These are phyloP conservation scores for Macropodus opercularis DNA, from an alignment of 2,797 vertebrate genomes.

Conservation along the genomic window DNA sequence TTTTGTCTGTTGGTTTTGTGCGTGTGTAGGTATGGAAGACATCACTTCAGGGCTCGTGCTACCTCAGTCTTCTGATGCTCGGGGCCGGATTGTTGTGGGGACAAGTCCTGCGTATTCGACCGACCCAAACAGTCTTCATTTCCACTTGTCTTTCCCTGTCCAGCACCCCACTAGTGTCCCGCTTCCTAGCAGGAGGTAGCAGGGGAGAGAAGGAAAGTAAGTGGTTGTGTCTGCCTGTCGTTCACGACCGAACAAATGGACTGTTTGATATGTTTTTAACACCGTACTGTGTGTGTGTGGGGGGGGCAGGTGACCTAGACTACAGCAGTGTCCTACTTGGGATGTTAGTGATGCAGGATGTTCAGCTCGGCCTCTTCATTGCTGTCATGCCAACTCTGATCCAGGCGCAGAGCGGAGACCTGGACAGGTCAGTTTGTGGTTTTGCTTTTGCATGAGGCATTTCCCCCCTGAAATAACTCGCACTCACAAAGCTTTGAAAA, in stretches of 20 bases:
- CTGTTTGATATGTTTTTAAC: too few species aligned
- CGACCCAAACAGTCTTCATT: constrained; percentile 94
- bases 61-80: constrained; percentile 92
- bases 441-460: not conserved
- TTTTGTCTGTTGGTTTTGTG: not conserved
- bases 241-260: not conserved
- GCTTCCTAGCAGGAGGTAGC: constrained; percentile 90
- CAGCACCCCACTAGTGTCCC: constrained; percentile 95
- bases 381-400: constrained; percentile 93
- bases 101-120: constrained; percentile 88
- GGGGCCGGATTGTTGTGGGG: constrained; percentile 92
- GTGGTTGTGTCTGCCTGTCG: not conserved
- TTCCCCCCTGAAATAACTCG: not conserved
- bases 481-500: constrained; percentile 1
- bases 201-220: constrained; percentile 93
- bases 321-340: constrained; percentile 94
- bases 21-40: constrained; percentile 92
- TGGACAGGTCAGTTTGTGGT: constrained; percentile 81
- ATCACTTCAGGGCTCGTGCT: constrained; percentile 92
- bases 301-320: constrained; percentile 88
- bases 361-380: constrained; percentile 97
- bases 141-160: constrained; percentile 97
- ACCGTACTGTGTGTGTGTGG: not conserved
- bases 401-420: constrained; percentile 86
- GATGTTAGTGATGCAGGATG: constrained; percentile 97